A percentile compares a stretch with the other conserved stretches of the same genome.
Evolutionary conservation across 2,888 invertebrate species (phyloP).

Genomic region (Tipula lateralis): DNA sequence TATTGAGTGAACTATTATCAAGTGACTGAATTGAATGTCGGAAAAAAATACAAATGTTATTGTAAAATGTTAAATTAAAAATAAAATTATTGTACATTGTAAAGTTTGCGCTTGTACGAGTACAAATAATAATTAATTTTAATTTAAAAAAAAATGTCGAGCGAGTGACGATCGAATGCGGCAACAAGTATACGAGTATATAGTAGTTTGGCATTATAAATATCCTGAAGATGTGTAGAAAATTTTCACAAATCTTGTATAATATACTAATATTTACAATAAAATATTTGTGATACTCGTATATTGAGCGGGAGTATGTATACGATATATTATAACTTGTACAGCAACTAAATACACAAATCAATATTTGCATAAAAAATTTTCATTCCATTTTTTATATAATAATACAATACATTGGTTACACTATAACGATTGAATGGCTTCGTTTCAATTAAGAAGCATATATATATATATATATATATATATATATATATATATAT

Average conservation of each 20-base stretch:
- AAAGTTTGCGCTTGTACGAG: not conserved
- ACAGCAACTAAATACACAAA: not conserved
- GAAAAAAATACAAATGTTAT: not conserved
- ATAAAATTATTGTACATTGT: not conserved
- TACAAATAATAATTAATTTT: too few species aligned
- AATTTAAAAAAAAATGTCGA: not conserved
- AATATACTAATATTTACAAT: not conserved
- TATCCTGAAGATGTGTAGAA: not conserved
- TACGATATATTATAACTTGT: not conserved
- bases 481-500: not conserved
- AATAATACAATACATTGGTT: not conserved
- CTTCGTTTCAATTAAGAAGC: not conserved
- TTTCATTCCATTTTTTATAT: not conserved
- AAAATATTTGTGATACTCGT: not conserved
- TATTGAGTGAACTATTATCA: not conserved
- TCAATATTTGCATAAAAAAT: not conserved
- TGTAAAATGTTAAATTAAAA: not conserved
- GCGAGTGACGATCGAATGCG: not conserved
- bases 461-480: not conserved
- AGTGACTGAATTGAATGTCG: slow-evolving; percentile 13
- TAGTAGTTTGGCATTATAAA: not conserved
- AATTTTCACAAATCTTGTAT: not conserved
- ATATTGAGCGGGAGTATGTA: not conserved
- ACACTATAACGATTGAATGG: not conserved
- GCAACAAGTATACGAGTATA: not conserved